A percentile compares a stretch with the other conserved stretches of the same genome.
These are phyloP conservation scores for Macrosoma leucophasiata DNA, from an alignment of 2,888 invertebrate species.

Conservation along the genomic window DNA sequence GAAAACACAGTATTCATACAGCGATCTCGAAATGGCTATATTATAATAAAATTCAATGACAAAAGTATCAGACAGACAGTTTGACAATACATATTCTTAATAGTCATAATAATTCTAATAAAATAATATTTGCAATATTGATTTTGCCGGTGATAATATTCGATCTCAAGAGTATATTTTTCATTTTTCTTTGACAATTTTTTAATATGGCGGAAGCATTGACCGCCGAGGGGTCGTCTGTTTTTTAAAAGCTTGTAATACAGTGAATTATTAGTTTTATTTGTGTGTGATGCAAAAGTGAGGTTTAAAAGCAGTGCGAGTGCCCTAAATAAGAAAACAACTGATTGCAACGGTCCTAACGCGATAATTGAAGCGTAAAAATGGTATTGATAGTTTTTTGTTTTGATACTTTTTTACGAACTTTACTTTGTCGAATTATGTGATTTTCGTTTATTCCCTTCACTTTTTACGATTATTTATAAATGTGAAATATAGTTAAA, in stretches of 20 bases:
- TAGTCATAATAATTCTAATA: too few relatives aligned
- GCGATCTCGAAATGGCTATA: too few relatives aligned
- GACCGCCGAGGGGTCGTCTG: slow-evolving; percentile 68
- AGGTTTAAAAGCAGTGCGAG: slow-evolving; percentile 29
- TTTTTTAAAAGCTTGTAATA: slow-evolving; percentile 49
- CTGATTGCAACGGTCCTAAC: slow-evolving; percentile 22
- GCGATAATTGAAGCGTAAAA: slow-evolving; percentile 49
- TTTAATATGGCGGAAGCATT: slow-evolving; percentile 74
- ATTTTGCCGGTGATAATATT: too few relatives aligned
- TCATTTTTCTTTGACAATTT: slow-evolving; percentile 56
- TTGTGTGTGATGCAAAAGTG: slow-evolving; percentile 42
- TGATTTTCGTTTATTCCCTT: slow-evolving; percentile 42
- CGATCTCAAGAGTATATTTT: slow-evolving; percentile 27
- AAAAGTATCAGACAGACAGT: too few relatives aligned
- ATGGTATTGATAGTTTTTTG: slow-evolving; percentile 77
- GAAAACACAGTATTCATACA: too few relatives aligned
- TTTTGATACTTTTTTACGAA: slow-evolving; percentile 76
- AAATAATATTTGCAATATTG: too few relatives aligned
- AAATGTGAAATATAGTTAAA: slow-evolving; percentile 16
- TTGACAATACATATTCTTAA: too few relatives aligned
- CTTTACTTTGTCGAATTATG: slow-evolving; percentile 53
- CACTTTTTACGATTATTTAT: slow-evolving; percentile 26
- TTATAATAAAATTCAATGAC: too few relatives aligned
- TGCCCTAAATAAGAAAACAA: slow-evolving; percentile 24
- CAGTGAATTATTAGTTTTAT: slow-evolving; percentile 40